phyloP scores from a whole-genome alignment of 37 sponge, comb jelly and placozoan genomes.

The Aplysina aerophoba region DNA sequence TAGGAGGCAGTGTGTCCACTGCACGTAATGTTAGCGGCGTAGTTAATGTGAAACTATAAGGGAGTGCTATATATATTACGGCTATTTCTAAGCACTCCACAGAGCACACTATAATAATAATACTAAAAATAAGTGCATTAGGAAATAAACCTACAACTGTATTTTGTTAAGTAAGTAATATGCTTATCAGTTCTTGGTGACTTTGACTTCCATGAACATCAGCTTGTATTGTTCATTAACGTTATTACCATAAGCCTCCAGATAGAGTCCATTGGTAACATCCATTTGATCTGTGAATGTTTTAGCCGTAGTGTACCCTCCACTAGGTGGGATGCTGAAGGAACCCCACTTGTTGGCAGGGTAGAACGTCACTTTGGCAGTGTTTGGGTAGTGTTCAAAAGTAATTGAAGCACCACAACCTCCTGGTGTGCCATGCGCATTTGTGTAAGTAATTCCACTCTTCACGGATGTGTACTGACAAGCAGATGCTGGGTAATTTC shows the following conservation, averaged over 20 bases:
- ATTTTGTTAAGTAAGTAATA: too few species aligned
- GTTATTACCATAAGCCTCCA: conserved; percentile 5
- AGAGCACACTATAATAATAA: too few species aligned
- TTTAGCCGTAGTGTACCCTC: conserved; percentile 17
- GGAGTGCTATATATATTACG: too few species aligned
- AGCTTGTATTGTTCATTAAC: neutral
- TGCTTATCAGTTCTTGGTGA: neutral
- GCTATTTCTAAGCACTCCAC: too few species aligned
- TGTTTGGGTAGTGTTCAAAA: neutral
- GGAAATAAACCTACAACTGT: too few species aligned
- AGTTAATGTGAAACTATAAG: too few species aligned
- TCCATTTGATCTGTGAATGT: conserved; percentile 13
- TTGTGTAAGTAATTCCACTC: neutral
- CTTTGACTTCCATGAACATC: conserved; percentile 22
- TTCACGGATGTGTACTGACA: neutral
- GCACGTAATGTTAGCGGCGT: too few species aligned
- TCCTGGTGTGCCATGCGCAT: neutral
- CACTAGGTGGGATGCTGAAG: neutral
- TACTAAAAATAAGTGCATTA: too few species aligned
- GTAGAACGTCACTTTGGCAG: neutral
- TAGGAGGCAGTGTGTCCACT: too few species aligned
- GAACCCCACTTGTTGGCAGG: conserved; percentile 2
- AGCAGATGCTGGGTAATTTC: conserved; percentile 40
- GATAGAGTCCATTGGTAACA: conserved; percentile 14
- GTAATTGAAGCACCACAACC: conserved; percentile 22